phyloP scores from a whole-genome alignment of 1,140 invertebrate genomes.

The Drosophila malerkotliana region DNA sequence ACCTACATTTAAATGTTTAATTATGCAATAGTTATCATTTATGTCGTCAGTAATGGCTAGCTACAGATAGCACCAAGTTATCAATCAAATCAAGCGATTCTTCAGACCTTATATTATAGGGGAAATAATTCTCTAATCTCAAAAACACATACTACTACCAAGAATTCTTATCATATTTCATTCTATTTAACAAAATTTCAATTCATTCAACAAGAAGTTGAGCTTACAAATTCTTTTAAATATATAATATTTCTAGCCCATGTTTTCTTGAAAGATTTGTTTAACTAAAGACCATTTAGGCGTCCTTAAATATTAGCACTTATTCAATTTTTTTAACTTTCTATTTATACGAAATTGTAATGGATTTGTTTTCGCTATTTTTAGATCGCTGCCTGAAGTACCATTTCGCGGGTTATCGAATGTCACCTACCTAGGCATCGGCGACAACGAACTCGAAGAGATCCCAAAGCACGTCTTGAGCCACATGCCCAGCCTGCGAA shows the following conservation, averaged over 20 bases:
- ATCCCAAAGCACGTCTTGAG: slow-evolving; percentile 89
- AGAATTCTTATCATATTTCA: not conserved
- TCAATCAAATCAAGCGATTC: not conserved
- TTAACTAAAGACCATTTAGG: too few species aligned
- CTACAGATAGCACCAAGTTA: not conserved
- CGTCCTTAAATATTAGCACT: not conserved
- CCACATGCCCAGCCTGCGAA: slow-evolving; percentile 89
- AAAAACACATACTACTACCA: not conserved
- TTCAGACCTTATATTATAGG: not conserved
- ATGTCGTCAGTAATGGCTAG: not conserved
- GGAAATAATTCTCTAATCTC: not conserved
- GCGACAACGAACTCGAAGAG: slow-evolving; percentile 89
- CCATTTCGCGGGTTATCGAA: slow-evolving; percentile 89
- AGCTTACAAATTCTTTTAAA: not conserved
- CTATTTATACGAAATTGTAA: slow-evolving; percentile 50
- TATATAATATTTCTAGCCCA: too few species aligned
- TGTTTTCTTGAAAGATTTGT: too few species aligned
- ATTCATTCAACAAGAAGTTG: not conserved
- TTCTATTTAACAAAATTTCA: not conserved
- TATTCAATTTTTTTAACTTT: slow-evolving; percentile 4
- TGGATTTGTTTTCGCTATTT: slow-evolving; percentile 57
- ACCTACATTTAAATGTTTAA: not conserved
- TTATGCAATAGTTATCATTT: not conserved
- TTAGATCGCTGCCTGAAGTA: slow-evolving; percentile 88
- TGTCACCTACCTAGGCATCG: slow-evolving; percentile 89